Conservation (phyloP, 2,797 vertebrate species). For the Hippocampus kuda region DNA sequence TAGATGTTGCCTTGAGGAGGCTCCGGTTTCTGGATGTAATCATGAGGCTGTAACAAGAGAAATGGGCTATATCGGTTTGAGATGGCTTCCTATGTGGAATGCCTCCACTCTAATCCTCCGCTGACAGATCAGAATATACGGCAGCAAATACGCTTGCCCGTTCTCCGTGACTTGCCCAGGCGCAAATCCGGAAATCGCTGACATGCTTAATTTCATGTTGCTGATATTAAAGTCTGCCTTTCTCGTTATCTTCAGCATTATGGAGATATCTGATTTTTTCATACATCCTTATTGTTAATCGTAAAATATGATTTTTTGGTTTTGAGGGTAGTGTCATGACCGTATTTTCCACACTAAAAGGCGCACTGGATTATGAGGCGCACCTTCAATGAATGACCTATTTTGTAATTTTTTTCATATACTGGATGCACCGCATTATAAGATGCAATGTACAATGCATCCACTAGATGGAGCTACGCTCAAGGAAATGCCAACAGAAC, state of each 20-base stretch:
- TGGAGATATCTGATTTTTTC: conserved; percentile 9
- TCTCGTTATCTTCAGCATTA: conserved; percentile 28
- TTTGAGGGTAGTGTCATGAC: not conserved
- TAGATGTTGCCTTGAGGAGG: conserved; percentile 29
- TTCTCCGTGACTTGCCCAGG: conserved; percentile 28
- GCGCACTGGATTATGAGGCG: too few species aligned
- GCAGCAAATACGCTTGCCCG: conserved; percentile 52
- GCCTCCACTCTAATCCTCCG: conserved; percentile 69
- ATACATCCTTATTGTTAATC: not conserved
- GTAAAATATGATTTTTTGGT: not conserved
- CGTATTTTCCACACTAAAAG: not conserved
- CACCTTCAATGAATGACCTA: too few species aligned
- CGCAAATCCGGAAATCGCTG: conserved; percentile 52
- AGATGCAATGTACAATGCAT: too few species aligned
- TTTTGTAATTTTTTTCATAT: too few species aligned
- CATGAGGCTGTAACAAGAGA: conserved; percentile 64
- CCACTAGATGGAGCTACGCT: too few species aligned
- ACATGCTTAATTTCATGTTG: conserved; percentile 46
- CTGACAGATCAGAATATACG: conserved; percentile 75
- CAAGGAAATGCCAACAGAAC: too few species aligned
- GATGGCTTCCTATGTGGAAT: conserved; percentile 71
- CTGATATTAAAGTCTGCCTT: conserved; percentile 50
- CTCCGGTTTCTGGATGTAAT: conserved; percentile 52
- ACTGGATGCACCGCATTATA: too few species aligned
- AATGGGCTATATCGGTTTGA: conserved; percentile 65